phyloP scores from a whole-genome alignment of 2,888 invertebrate genomes.

The Erebia palarica region DNA sequence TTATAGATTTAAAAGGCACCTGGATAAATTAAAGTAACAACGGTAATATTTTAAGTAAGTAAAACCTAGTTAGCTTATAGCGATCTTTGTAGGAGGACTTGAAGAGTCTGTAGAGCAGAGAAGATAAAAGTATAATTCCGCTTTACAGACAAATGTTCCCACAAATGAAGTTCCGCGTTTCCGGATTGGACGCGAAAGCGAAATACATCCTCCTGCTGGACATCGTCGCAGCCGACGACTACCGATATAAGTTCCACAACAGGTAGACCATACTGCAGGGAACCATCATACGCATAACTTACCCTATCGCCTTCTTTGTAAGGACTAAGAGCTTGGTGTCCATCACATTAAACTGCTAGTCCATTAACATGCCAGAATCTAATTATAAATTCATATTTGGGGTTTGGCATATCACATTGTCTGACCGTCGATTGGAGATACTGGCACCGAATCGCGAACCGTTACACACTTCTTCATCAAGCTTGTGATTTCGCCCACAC shows the following conservation, averaged over 20 bases:
- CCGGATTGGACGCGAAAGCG: slow-evolving; percentile 98
- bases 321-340: slow-evolving; percentile 54
- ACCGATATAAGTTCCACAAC: slow-evolving; percentile 98
- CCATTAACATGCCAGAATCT: slow-evolving; percentile 24
- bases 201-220: slow-evolving; percentile 99
- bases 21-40: no score
- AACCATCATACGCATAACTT: slow-evolving; percentile 41
- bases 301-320: slow-evolving; percentile 50
- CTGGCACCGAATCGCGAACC: slow-evolving; percentile 60
- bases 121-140: slow-evolving; percentile 49
- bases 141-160: slow-evolving; percentile 99
- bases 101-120: slow-evolving; percentile 18
- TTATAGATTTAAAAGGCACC: no score
- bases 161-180: slow-evolving; percentile 99
- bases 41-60: no score
- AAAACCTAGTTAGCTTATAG: not conserved
- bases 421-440: slow-evolving; percentile 66
- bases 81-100: not conserved
- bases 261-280: slow-evolving; percentile 81
- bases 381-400: slow-evolving; percentile 13
- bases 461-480: slow-evolving; percentile 73
- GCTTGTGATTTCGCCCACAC: slow-evolving; percentile 78
- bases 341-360: slow-evolving; percentile 52
- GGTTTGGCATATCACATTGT: slow-evolving; percentile 24
- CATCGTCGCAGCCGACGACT: slow-evolving; percentile 99